These are phyloP conservation scores for Crossaster papposus DNA, from an alignment of 53 echinoderm and acorn worm species.

Conservation along the genomic window DNA sequence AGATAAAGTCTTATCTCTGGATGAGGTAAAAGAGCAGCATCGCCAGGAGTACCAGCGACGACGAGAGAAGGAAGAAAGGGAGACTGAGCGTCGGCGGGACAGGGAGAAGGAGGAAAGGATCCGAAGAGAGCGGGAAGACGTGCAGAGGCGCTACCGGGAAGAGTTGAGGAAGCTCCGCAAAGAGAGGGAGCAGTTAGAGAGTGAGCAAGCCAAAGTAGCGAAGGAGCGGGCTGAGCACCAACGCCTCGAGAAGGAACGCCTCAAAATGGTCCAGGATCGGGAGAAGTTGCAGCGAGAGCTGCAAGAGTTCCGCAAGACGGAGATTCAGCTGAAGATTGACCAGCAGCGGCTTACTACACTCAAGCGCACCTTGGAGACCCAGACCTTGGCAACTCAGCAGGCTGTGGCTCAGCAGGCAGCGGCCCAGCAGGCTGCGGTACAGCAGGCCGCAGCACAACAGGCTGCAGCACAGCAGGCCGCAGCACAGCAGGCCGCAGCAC, in stretches of 20 bases:
- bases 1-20: constrained; percentile 80
- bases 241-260: constrained; percentile 83
- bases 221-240: constrained; percentile 85
- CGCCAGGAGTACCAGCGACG: constrained; percentile 68
- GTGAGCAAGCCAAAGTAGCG: constrained; percentile 78
- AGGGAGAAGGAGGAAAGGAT: constrained; percentile 73
- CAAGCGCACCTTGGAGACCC: constrained; percentile 82
- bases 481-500: neutral
- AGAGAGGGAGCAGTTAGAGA: constrained; percentile 85
- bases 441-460: constrained; percentile 15
- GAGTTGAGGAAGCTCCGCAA: constrained; percentile 74
- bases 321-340: constrained; percentile 88
- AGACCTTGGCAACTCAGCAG: constrained; percentile 11
- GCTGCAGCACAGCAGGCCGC: neutral
- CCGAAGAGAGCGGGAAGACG: constrained; percentile 77
- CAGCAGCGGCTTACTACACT: constrained; percentile 82
- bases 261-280: constrained; percentile 85
- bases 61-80: constrained; percentile 80
- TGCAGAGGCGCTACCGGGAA: constrained; percentile 83
- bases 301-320: constrained; percentile 74
- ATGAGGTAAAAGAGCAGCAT: constrained; percentile 86
- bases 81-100: constrained; percentile 81
- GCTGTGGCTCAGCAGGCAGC: neutral
- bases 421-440: neutral
- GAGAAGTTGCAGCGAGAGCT: constrained; percentile 85